Percentiles rank a stretch among this genome's conserved stretches.
Evolutionary conservation across 2,797 vertebrate species (phyloP).

Genomic region (Intellagama lesueurii): DNA sequence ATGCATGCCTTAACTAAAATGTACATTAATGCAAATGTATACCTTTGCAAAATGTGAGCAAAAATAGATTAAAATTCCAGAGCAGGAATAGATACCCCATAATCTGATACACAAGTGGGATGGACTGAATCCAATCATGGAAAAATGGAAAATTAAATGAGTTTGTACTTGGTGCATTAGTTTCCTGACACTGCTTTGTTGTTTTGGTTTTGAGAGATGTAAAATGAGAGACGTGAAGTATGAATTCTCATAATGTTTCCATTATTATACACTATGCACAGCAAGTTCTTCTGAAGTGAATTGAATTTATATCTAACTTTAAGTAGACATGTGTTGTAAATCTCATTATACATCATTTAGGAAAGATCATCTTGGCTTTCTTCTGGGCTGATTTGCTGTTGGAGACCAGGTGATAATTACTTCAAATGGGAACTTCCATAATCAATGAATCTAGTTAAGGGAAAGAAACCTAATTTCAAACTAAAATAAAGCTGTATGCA

Average conservation of each 20-base stretch:
- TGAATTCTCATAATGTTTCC: not conserved
- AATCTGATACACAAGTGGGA: not conserved
- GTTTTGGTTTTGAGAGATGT: not conserved
- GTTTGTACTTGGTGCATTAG: not conserved
- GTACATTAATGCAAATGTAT: not conserved
- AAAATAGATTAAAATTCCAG: not conserved
- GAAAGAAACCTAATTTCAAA: no score
- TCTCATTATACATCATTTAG: not conserved
- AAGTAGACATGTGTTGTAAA: not conserved
- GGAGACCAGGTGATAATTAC: no score
- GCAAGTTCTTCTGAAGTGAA: not conserved
- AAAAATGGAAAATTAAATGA: not conserved
- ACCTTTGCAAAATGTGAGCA: not conserved
- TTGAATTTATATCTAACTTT: no score
- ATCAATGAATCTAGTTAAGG: no score
- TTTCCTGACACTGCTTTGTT: not conserved
- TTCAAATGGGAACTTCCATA: no score
- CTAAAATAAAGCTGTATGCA: no score
- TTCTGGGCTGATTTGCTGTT: no score
- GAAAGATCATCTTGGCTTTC: no score
- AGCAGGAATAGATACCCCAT: not conserved
- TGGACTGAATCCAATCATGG: not conserved
- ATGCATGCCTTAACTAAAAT: not conserved
- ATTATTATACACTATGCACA: not conserved
- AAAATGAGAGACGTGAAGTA: not conserved